A percentile compares a stretch with the other conserved stretches of the same genome.
Conservation (phyloP, 2,888 invertebrate species). For the Ypsolopha scabrella region DNA sequence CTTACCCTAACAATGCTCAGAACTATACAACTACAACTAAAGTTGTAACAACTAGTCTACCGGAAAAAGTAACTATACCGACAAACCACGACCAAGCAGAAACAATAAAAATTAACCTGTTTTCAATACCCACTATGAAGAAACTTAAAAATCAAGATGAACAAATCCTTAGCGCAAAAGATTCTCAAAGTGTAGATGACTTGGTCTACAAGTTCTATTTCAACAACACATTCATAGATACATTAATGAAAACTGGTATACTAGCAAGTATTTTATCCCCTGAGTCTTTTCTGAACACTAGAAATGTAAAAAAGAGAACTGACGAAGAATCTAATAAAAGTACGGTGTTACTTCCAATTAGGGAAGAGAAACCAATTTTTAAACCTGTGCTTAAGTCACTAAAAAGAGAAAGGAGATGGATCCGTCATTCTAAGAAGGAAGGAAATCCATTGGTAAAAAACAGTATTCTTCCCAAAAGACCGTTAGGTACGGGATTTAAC, state of each 20-base stretch:
- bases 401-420: constrained; percentile 42
- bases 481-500: constrained; percentile 1
- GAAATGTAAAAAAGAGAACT: constrained; percentile 31
- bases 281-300: constrained; percentile 8
- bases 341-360: constrained; percentile 35
- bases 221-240: constrained; percentile 56
- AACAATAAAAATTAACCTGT: constrained; percentile 48
- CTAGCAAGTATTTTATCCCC: constrained; percentile 22
- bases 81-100: constrained; percentile 18
- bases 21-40: background rate
- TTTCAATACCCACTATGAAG: constrained; percentile 33
- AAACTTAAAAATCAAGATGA: constrained; percentile 40
- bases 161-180: constrained; percentile 48
- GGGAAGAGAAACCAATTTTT: constrained; percentile 12
- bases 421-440: constrained; percentile 18
- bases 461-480: constrained; percentile 1
- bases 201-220: constrained; percentile 60
- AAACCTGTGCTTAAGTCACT: background rate
- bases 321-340: constrained; percentile 21
- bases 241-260: constrained; percentile 43
- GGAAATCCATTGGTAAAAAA: background rate
- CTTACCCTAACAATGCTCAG: too few relatives aligned
- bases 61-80: background rate
- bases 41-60: constrained; percentile 10
- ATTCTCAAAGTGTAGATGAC: constrained; percentile 46